Conservation (phyloP, 2,888 invertebrate species). For the Hydrotaea diabolus region DNA sequence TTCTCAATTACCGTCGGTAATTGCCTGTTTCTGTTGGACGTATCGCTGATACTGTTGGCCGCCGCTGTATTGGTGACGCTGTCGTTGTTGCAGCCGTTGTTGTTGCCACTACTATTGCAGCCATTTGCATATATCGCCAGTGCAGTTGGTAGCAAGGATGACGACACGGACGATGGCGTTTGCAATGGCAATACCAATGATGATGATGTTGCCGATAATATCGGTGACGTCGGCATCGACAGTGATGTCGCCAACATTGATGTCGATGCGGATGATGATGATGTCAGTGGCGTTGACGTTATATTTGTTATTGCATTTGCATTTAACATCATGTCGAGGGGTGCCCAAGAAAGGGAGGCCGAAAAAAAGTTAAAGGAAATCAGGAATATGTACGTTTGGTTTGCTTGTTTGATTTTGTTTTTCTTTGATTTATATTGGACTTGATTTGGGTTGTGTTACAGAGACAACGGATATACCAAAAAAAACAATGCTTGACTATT, state of each 20-base stretch:
- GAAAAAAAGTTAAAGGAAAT: conserved; percentile 28
- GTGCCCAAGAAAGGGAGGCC: not conserved
- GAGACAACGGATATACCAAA: conserved; percentile 20
- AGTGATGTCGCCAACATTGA: too few relatives aligned
- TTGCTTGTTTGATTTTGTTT: not conserved
- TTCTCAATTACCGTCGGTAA: conserved; percentile 80
- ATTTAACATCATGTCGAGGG: conserved; percentile 64
- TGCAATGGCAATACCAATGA: conserved; percentile 37
- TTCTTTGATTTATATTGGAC: not conserved
- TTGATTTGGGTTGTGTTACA: conserved; percentile 26
- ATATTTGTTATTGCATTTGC: conserved; percentile 61
- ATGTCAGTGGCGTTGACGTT: conserved; percentile 23
- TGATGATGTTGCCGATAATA: not conserved
- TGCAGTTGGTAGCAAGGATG: conserved; percentile 51
- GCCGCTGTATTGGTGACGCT: not conserved
- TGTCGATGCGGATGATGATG: not conserved
- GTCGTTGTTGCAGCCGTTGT: conserved; percentile 69
- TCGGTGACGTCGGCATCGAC: not conserved
- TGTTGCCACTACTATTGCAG: conserved; percentile 53
- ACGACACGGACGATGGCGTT: not conserved
- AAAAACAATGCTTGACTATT: conserved; percentile 21
- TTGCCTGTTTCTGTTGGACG: conserved; percentile 74
- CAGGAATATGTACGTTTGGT: conserved; percentile 12
- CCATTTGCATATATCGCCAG: conserved; percentile 63
- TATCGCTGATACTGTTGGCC: conserved; percentile 66